Evolutionary conservation across 2,797 vertebrate species (phyloP), one percentile per base, ranked within the genome.

Genomic region (Poeciliopsis gracilis): DNA sequence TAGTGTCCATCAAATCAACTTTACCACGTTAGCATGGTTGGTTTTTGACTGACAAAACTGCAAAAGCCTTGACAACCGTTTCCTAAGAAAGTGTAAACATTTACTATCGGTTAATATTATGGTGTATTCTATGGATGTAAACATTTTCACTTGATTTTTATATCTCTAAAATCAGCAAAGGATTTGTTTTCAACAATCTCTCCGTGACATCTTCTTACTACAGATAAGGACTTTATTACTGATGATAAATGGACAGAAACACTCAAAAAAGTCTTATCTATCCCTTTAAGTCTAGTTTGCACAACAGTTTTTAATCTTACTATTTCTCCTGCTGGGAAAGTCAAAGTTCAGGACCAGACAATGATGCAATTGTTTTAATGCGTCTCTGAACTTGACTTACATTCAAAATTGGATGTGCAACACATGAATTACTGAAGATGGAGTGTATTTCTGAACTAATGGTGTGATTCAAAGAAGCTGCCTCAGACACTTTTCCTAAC

Each of bases 311-410:
- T 81, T 77, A 92, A 92, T 84, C 84, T 55, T 80, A 59, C 41
- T 36, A 7, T 79, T 84, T 46, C 85, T 86, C 84, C 87, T 81
- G 74, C 91, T 91, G 89, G 87, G 90, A 89, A 90, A 91, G 84
- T 89, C 84, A 91, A 93, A 92, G 84, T 89, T 75, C 13, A 63
- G 49, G 49, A 18, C 82, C 81, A 76, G 80, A 77, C 83, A 82
- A 89, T 80, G 76, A 85, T 78, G 78, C 80, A 82, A 88, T 87
- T 82, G 51, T 83, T 82, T 90, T 82, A 81, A 86, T 87, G 90
- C 89, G 49, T 89, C 81, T 89, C 78, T 89, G 8, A 87, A 59
- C 85, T 85, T 90, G 90, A 78, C 85, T 77, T 63, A 59, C 70
- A 69, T 86, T 90, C 82, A 89, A 82, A 87, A 82, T 79, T 33